phyloP scores from a whole-genome alignment of 2,797 vertebrate genomes.

The Balearica regulorum region DNA sequence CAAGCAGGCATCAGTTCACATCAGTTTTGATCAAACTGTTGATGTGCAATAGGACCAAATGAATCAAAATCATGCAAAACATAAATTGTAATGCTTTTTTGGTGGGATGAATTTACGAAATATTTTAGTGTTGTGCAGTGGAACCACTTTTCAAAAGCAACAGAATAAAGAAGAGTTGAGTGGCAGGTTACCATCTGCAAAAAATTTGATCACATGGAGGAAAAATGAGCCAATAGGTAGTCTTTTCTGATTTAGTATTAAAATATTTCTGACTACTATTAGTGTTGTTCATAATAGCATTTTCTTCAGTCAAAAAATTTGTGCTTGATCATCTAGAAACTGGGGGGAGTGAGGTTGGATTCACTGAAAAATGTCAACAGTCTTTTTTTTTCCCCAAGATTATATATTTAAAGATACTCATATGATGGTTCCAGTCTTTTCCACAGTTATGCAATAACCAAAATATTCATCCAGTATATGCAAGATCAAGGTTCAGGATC shows the following conservation, averaged over 20 bases:
- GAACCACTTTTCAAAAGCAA: neutral
- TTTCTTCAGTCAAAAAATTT: neutral
- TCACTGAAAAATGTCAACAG: neutral
- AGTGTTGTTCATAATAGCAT: neutral
- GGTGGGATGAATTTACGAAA: neutral
- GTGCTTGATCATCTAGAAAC: neutral
- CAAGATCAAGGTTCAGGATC: neutral
- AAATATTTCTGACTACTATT: neutral
- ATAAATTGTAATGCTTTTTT: neutral
- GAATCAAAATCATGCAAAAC: neutral
- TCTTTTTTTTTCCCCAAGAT: rapidly evolving
- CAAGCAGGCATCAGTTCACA: neutral
- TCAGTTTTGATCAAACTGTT: neutral
- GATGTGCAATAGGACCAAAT: neutral
- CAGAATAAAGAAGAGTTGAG: neutral
- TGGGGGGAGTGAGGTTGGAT: rapidly evolving
- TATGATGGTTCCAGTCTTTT: neutral
- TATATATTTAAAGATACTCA: neutral
- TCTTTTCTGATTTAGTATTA: neutral
- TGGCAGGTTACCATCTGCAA: neutral
- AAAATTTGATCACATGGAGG: neutral
- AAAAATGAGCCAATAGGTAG: neutral
- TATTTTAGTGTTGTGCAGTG: neutral
- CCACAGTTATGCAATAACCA: neutral
- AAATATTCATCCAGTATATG: neutral